Conservation (phyloP, 2,797 vertebrate genomes). For the Lemur catta region DNA sequence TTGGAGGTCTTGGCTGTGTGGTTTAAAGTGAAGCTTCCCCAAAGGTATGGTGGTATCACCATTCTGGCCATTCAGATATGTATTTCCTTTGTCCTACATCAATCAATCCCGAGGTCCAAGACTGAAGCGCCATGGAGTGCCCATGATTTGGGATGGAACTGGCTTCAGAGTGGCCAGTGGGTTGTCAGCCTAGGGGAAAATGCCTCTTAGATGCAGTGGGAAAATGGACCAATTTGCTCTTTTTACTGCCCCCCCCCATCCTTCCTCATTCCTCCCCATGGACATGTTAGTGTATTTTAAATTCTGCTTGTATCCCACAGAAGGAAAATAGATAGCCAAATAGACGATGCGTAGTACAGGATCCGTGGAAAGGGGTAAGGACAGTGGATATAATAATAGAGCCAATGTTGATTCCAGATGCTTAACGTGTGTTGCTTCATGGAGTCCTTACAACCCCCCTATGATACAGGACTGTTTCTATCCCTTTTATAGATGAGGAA, state of each 20-base stretch:
- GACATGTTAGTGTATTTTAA: slow-evolving; percentile 6
- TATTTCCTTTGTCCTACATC: background rate
- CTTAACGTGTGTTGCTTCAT: background rate
- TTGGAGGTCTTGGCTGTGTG: background rate
- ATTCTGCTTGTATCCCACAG: background rate
- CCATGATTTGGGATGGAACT: background rate
- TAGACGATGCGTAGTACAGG: background rate
- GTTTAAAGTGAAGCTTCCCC: background rate
- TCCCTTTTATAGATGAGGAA: background rate
- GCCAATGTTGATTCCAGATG: background rate
- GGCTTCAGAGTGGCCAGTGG: background rate
- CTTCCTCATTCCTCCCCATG: background rate
- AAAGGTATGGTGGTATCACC: background rate
- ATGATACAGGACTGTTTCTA: background rate
- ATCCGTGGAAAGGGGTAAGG: background rate
- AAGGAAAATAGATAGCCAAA: background rate
- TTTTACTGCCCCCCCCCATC: background rate
- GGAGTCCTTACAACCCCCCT: background rate
- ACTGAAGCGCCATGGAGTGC: background rate
- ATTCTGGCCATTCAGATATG: background rate
- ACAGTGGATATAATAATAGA: background rate
- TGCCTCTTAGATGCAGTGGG: background rate
- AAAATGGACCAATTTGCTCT: background rate
- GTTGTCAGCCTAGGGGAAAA: background rate
- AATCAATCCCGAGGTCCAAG: background rate